Evolutionary conservation across 2,113 vertebrate genomes (phyloP).

Genomic region (Madoqua kirkii): DNA sequence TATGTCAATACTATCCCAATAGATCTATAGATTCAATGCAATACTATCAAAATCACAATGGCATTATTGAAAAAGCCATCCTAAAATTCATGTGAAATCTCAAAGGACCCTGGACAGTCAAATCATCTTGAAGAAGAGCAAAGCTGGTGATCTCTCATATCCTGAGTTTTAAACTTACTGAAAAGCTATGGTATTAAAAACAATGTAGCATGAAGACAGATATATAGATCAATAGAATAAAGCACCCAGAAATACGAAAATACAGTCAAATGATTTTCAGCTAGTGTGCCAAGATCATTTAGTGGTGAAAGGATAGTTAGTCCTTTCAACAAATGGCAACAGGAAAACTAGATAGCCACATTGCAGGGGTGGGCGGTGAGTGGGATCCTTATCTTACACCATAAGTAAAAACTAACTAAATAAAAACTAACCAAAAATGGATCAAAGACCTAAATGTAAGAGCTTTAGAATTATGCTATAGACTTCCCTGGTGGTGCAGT

Average conservation of each 20-base stretch:
- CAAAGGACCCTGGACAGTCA: neutral
- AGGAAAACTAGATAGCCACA: neutral
- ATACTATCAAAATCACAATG: neutral
- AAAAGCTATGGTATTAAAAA: neutral
- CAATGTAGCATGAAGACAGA: neutral
- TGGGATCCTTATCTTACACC: neutral
- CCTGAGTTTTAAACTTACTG: neutral
- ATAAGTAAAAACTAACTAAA: neutral
- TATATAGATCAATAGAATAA: neutral
- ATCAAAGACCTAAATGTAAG: neutral
- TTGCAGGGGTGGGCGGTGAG: rapidly evolving
- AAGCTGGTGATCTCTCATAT: neutral
- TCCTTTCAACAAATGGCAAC: neutral
- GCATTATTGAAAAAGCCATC: neutral
- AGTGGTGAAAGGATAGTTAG: neutral
- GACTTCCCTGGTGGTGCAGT: neutral
- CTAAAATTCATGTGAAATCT: neutral
- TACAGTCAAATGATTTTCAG: neutral
- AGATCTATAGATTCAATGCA: neutral
- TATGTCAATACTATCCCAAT: neutral
- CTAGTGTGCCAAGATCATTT: neutral
- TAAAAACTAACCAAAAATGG: neutral
- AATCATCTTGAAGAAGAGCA: neutral
- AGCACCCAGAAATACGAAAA: neutral
- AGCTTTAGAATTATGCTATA: neutral